These are phyloP conservation scores for Philotrypesis tridentata DNA, from an alignment of 1,140 invertebrate genomes.

Conservation along the genomic window DNA sequence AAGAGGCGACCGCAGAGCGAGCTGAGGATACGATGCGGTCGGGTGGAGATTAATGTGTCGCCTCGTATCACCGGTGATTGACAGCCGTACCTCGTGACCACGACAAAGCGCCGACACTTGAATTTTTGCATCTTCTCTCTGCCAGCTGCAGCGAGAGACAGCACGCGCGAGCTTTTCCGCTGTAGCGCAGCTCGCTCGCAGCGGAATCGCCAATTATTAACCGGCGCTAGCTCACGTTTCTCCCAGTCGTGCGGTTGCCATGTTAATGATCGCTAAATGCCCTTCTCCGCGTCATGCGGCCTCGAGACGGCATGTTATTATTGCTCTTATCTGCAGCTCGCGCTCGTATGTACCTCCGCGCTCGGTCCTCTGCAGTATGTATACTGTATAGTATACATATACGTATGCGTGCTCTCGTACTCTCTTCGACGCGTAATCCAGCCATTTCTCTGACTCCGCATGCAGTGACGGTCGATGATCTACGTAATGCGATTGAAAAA, in stretches of 20 bases:
- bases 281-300: not conserved
- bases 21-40: slow-evolving; percentile 60
- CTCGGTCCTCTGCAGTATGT: too few relatives aligned
- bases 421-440: too few relatives aligned
- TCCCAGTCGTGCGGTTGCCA: not conserved
- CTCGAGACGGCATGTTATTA: not conserved
- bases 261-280: slow-evolving; percentile 28
- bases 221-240: not conserved
- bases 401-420: too few relatives aligned
- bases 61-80: slow-evolving; percentile 71
- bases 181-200: not conserved
- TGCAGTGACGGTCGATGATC: too few relatives aligned
- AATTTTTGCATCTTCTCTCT: slow-evolving; percentile 45
- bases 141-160: too few relatives aligned
- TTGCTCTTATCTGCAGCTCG: not conserved
- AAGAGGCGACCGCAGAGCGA: slow-evolving; percentile 63
- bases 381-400: too few relatives aligned
- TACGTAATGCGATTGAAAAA: too few relatives aligned
- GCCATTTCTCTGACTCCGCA: too few relatives aligned
- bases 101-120: slow-evolving; percentile 72
- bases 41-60: slow-evolving; percentile 72
- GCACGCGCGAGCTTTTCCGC: slow-evolving; percentile 39
- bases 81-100: slow-evolving; percentile 66
- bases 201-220: slow-evolving; percentile 43
- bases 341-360: too few relatives aligned